Percentiles rank a stretch among this genome's conserved stretches.
phyloP scores from a whole-genome alignment of 2,113 vertebrate genomes.

The Amphiprion percula region DNA sequence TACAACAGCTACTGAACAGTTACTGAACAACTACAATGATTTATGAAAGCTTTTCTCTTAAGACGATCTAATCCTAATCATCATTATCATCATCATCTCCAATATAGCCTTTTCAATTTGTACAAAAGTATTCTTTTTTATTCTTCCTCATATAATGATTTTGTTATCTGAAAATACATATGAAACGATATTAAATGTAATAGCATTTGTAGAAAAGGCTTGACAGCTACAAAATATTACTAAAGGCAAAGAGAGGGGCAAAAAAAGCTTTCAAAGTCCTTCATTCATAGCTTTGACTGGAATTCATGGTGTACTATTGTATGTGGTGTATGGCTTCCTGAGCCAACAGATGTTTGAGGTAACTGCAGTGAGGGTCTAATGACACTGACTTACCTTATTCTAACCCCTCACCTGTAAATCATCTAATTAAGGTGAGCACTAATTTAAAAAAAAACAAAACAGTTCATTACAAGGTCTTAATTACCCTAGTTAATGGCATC shows the following conservation, averaged over 20 bases:
- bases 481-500: constrained; percentile 53
- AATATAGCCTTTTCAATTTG: background rate
- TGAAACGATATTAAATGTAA: too few relatives aligned
- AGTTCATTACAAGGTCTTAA: constrained; percentile 67
- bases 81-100: too few relatives aligned
- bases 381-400: constrained; percentile 10
- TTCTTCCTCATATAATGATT: background rate
- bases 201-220: too few relatives aligned
- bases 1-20: background rate
- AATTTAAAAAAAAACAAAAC: constrained; percentile 60
- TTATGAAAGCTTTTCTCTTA: too few relatives aligned
- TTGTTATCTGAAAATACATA: too few relatives aligned
- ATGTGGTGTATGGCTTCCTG: background rate
- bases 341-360: constrained; percentile 23
- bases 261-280: too few relatives aligned
- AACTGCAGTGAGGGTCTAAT: background rate
- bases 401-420: background rate
- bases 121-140: background rate
- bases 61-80: too few relatives aligned
- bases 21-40: background rate
- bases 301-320: background rate
- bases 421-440: constrained; percentile 48
- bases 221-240: too few relatives aligned
- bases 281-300: background rate
- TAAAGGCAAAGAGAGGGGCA: too few relatives aligned